These are phyloP conservation scores for Esox lucius DNA, from an alignment of 2,797 vertebrate genomes.

Conservation along the genomic window DNA sequence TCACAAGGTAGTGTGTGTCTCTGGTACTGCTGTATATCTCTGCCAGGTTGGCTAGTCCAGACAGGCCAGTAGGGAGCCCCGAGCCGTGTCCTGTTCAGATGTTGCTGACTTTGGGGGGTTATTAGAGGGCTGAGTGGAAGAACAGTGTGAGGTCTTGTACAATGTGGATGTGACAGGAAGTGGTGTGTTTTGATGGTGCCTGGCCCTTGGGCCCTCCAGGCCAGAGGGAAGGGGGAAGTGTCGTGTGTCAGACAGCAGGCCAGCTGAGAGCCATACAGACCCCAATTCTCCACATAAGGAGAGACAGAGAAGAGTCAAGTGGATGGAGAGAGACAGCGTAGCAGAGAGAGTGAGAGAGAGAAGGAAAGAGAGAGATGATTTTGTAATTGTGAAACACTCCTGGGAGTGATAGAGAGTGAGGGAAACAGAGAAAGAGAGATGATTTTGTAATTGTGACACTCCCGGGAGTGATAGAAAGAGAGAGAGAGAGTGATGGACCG, in stretches of 20 bases:
- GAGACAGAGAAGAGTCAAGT: slow-evolving; percentile 35
- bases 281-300: slow-evolving; percentile 55
- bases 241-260: slow-evolving; percentile 21
- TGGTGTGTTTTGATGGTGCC: slow-evolving; percentile 26
- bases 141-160: slow-evolving; percentile 2
- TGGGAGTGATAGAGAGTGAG: slow-evolving; percentile 12
- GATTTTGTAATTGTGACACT: too few species aligned
- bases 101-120: background rate
- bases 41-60: slow-evolving; percentile 7
- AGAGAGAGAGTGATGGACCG: background rate
- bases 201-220: background rate
- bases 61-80: background rate
- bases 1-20: background rate
- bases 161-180: slow-evolving; percentile 35
- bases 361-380: background rate
- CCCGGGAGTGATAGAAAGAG: background rate
- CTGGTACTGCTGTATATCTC: slow-evolving; percentile 1
- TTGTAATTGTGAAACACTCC: background rate
- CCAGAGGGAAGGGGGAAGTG: background rate
- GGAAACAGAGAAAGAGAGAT: background rate
- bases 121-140: background rate
- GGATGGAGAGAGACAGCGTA: slow-evolving; percentile 7
- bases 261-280: slow-evolving; percentile 25
- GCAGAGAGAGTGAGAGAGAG: slow-evolving; percentile 17
- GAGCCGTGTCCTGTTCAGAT: background rate